Base-by-base conservation (phyloP, 2,888 invertebrate species). In the Caenorhabditis wallacei region DNA sequence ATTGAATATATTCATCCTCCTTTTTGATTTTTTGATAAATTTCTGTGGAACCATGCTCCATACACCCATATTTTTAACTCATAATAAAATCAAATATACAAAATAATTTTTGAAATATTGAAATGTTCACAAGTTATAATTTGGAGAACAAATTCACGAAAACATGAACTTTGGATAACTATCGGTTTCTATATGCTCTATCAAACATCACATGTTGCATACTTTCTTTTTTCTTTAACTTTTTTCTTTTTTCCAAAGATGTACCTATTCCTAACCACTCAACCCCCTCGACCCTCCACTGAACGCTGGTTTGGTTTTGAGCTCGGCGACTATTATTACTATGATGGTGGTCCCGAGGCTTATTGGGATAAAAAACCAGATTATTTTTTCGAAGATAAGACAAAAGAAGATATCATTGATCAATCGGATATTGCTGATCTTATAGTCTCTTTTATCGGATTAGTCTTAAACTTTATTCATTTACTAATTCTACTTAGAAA, bases 251-350 rank as follows among this genome's bases (percentile, higher is more conserved):
- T n/a, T n/a, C n/a, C n/a, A n/a, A n/a, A n/a, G n/a, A 48, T 48
- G 46, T n/a, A 48, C 18, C 18, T 4, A n/a, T 48, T 48, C 46
- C n/a, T n/a, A 48, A n/a, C 46, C 2, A 56, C 56, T 16, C 10
- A 30, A 2, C 11, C 35, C 7, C 30, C 35, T n/a, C n/a, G 35
- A 18, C 35, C 56, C 5, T 26, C 35, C 16, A 56, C 56, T n/a
- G 35, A 56, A 35, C n/a, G 56, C 5, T 56, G 56, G 56, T 56
- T 56, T 56, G 56, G 56, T 35, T 56, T 56, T 13, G 56, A 56
- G n/a, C 18, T 18, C 7, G 56, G 56, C 1, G 56, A 56, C 18
- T 56, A 35, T 35, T 56, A 56, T 24, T 56, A 56, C 10, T 56
- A 56, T 18, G 56, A 18, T 56, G 56, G 56, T 5, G 56, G 56